Evolutionary conservation across 2,888 invertebrate species (phyloP), one percentile per base, ranked within the genome.

Genomic region (Cryptocheilus praepositus): DNA sequence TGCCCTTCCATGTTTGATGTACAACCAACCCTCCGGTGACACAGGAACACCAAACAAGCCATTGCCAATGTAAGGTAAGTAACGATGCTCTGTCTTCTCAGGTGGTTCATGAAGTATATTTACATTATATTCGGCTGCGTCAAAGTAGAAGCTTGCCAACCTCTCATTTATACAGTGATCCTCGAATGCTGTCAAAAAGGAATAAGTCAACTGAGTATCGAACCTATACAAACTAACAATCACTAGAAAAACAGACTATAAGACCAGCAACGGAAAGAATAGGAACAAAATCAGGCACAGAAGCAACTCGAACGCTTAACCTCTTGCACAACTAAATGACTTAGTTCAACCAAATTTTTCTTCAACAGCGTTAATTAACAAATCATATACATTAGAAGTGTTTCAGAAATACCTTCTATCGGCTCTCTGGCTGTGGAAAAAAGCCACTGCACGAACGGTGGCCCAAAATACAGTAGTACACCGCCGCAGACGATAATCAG

Each of bases 11-110:
- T 89, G 88, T 87, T 93, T 94, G 36, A 95, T 92, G 82, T 93
- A 93, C 21, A 95, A 83, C 74, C 91, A 90, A 3, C 93, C 91
- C 79, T 93, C 92, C 57, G 92, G 90, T 58, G 92, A 90, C 51
- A 94, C 88, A 46, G 92, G 90, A 46, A 94, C 80, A 0, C 94
- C 95, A 70, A 95, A 89, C 67, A 93, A 89, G 0, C 95, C 95
- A 88, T 95, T 95, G 13, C 95, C 95, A 66, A 94, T 91, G 81
- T 94, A 95, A 79, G 94, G 94, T 86, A 94, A 90, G 81, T 92
- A 94, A 73, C 91, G 90, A 52, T 91, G 91, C 77, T 92, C 92
- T 16, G 90, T 89, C 3, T 90, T 88, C 4, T 90, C 89, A 3
- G 92, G 90, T 45, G 89, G 88, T 62, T 91, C 90, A 81, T 93